Evolutionary conservation across 1,140 invertebrate genomes (phyloP).

Genomic region (Eumaeus atala): DNA sequence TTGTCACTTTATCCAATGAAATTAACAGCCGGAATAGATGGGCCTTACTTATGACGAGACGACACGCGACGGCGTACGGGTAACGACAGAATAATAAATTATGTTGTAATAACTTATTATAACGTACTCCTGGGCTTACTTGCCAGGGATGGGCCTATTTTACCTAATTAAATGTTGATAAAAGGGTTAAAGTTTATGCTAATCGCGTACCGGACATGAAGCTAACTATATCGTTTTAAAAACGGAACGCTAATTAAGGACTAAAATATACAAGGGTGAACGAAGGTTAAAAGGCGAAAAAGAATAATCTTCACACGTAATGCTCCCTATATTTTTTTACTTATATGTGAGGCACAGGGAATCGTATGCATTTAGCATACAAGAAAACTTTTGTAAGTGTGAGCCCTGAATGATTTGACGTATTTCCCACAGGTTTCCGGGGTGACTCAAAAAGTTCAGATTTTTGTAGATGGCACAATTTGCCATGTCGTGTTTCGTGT

Average conservation of each 20-base stretch:
- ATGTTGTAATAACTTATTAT: constrained; percentile 70
- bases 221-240: too few relatives aligned
- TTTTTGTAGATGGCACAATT: too few relatives aligned
- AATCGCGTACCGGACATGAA: constrained; percentile 8
- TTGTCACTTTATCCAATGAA: constrained; percentile 70
- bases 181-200: constrained; percentile 44
- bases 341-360: neutral
- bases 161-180: constrained; percentile 50
- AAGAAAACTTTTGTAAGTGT: too few relatives aligned
- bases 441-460: too few relatives aligned
- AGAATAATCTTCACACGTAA: too few relatives aligned
- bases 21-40: constrained; percentile 55
- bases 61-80: constrained; percentile 60
- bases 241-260: neutral
- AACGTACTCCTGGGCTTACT: constrained; percentile 48
- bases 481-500: too few relatives aligned
- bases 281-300: too few relatives aligned
- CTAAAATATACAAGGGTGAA: neutral
- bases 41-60: constrained; percentile 58
- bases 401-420: too few relatives aligned
- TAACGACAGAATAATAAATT: constrained; percentile 74
- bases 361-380: too few relatives aligned
- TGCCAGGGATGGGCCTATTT: constrained; percentile 41
- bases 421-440: too few relatives aligned
- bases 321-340: neutral